Base-by-base conservation (phyloP, 2,888 invertebrate genomes). In the Synanthedon vespiformis region DNA sequence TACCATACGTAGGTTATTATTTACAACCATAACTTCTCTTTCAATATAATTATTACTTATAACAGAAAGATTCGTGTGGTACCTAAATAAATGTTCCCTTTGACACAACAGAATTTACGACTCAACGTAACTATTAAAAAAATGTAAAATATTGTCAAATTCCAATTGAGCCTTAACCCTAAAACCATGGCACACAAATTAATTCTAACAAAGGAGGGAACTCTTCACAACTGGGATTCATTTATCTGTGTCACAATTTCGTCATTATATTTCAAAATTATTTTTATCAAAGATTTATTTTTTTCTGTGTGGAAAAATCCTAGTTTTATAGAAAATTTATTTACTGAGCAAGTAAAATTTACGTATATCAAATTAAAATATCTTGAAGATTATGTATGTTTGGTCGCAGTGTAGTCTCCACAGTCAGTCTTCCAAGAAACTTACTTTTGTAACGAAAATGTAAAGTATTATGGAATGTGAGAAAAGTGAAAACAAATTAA, bases 121-220 rank as follows among this genome's bases (percentile, higher is more conserved):
- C 16, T 48, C 48, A 12, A 44, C 22, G 48, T 48, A 48, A 8
- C 22, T 18, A 16, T 48, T 48, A 48, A 48, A 48, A 57, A 66
- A 69, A 70, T 70, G 59, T 69, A 73, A 77, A 72, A 82, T 83
- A 83, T 84, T 86, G 82, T 84, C 81, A 62, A 80, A 77, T 80
- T 75, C 70, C 63, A 69, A 77, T 77, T 61, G 74, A 77, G 68
- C 70, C 83, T 80, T 86, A 82, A 73, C 58, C 64, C 80, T 82
- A 84, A 77, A 79, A 80, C 63, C 74, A 86, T 87, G 86, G 85
- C 86, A 87, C 86, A 76, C 70, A 83, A 83, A 82, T 75, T 81
- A 82, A 76, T 72, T 74, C 77, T 82, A 83, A 83, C 77, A 76
- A 74, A 84, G 86, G 87, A 86, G 82, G 87, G 87, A 86, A 77